Conservation (phyloP, 23 tunicate species). For the Halocynthia aurantium region DNA sequence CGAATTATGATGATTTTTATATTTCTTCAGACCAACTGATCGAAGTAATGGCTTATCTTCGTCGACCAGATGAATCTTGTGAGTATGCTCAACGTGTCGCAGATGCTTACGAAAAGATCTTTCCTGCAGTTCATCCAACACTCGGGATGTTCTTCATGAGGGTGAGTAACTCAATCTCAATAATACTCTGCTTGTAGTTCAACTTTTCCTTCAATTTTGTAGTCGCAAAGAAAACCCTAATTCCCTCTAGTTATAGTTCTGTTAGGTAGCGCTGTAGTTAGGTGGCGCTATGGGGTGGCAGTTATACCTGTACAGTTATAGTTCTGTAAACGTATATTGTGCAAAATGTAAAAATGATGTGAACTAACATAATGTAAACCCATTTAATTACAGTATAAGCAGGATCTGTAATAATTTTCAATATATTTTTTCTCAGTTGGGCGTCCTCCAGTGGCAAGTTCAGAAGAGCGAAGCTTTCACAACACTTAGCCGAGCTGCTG, state of each 20-base stretch:
- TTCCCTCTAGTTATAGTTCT: no score
- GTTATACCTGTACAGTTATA: no score
- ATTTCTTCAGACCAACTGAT: conserved; percentile 71
- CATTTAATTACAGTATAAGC: no score
- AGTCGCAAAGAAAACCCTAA: no score
- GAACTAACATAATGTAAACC: no score
- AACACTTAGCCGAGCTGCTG: conserved; percentile 73
- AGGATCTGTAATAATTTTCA: neutral
- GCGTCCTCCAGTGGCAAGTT: conserved; percentile 90
- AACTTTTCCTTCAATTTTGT: no score
- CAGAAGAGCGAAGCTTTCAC: conserved; percentile 57
- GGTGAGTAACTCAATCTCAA: conserved; percentile 30
- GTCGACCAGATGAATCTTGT: conserved; percentile 56
- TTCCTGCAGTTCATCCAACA: conserved; percentile 67
- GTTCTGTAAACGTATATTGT: no score
- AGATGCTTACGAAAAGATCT: conserved; percentile 68
- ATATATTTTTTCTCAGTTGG: conserved; percentile 47
- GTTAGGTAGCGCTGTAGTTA: no score
- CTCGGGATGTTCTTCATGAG: conserved; percentile 89
- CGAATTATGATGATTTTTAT: neutral
- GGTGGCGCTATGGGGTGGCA: no score
- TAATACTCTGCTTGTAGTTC: neutral
- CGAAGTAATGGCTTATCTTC: conserved; percentile 67
- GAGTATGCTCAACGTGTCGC: conserved; percentile 77
- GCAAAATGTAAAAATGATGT: no score